Base-by-base conservation (phyloP, 1,140 invertebrate species). In the Melipona quadrifasciata region DNA sequence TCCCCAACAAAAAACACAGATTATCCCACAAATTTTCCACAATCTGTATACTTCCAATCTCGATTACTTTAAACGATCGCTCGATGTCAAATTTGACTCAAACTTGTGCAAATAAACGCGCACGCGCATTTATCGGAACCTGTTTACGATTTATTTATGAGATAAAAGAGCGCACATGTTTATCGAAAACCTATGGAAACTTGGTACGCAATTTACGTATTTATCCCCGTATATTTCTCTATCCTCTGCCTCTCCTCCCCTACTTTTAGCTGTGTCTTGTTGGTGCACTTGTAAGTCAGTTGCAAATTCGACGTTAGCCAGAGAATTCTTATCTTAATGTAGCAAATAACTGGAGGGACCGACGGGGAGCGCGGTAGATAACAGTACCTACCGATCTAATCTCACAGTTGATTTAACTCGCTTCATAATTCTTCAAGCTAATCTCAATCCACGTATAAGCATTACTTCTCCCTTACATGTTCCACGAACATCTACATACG, bases 391-490 rank as follows among this genome's bases (percentile, higher is more conserved):
- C 90, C 89, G 94, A 95, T 95, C 87, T 94, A 94, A 95, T 95
- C 94, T 92, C 78, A 39, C 72, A 86, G 84, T 90, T 95, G 94
- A 94, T 94, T 95, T 95, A 95, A 92, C 93, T 93, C 91, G 93
- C 91, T 94, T 95, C 93, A 94, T 95, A 94, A 95, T 93, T 94
- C 93, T 93, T 91, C 89, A 87, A 92, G 87, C 93, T 95, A 95
- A 95, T 95, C 94, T 94, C 91, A 94, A 94, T 94, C 91, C 93
- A 86, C 91, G 89, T 92, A 91, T 92, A 93, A 94, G 92, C 93
- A 91, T 92, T 91, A 90, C 85, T 87, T 82, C 81, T 86, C 92
- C 91, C 91, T 91, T 89, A 86, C 86, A 86, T 76, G 65, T 86
- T 81, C 81, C 82, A 72, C 82, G 82, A 90, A 84, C 87, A 91